Evolutionary conservation across 2,797 vertebrate species (phyloP).

Genomic region (Sebastes cheni): DNA sequence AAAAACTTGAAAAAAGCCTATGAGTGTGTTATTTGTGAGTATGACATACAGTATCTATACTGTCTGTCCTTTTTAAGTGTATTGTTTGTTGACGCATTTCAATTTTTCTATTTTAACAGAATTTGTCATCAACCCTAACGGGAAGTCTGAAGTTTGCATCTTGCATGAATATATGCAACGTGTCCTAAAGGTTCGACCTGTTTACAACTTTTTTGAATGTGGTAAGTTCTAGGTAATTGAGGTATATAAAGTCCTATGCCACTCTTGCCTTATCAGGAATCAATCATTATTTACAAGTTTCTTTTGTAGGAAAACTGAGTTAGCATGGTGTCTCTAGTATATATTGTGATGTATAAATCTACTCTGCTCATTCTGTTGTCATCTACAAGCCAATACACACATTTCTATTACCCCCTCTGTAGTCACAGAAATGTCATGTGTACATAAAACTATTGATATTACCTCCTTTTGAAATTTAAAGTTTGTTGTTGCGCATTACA

Average conservation of each 20-base stretch:
- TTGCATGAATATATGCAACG: conserved; percentile 99
- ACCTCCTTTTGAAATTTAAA: neutral
- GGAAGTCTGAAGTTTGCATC: conserved; percentile 99
- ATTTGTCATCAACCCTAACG: conserved; percentile 99
- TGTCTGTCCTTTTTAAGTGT: neutral
- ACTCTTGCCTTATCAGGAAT: neutral
- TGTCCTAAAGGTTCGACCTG: conserved; percentile 98
- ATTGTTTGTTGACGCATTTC: neutral
- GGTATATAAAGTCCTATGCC: neutral
- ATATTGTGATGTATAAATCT: neutral
- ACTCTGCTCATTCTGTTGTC: neutral
- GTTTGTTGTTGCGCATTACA: neutral
- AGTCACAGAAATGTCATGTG: neutral
- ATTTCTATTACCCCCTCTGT: neutral
- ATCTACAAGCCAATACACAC: neutral
- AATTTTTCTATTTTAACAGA: conserved; percentile 79
- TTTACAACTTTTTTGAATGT: conserved; percentile 99
- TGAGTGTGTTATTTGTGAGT: neutral
- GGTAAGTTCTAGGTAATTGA: conserved; percentile 84
- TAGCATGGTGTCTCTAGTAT: neutral
- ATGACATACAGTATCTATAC: neutral
- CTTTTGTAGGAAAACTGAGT: neutral
- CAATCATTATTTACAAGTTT: neutral
- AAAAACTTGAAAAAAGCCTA: neutral
- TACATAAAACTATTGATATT: neutral